phyloP scores from a whole-genome alignment of 1,140 invertebrate genomes.

The Bombus soroeensis region DNA sequence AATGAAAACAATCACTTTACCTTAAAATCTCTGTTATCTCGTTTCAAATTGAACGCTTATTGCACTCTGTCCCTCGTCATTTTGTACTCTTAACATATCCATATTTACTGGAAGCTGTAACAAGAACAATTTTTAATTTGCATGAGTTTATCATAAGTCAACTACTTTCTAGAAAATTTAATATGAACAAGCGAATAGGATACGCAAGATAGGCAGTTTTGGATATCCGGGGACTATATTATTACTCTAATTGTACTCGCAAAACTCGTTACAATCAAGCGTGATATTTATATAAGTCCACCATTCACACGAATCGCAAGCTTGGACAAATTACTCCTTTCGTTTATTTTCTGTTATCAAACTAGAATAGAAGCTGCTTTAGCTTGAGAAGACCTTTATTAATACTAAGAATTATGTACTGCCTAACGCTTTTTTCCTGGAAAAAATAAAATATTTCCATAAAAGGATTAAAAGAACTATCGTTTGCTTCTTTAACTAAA shows the following conservation, averaged over 20 bases:
- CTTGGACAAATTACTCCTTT: not conserved
- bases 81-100: not conserved
- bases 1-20: not conserved
- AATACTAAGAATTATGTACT: not conserved
- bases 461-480: too few species aligned
- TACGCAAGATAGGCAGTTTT: accelerated
- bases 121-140: not conserved
- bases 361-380: not conserved
- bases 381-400: not conserved
- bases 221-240: not conserved
- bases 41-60: not conserved
- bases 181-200: too few species aligned
- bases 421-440: too few species aligned
- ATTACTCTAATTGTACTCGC: not conserved
- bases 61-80: not conserved
- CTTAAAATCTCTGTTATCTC: not conserved
- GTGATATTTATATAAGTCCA: not conserved
- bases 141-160: too few species aligned
- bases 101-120: not conserved
- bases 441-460: too few species aligned
- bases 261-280: not conserved
- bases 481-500: too few species aligned
- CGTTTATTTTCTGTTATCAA: not conserved
- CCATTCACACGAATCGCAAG: not conserved
- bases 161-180: not conserved